Evolutionary conservation across 2,888 invertebrate genomes (phyloP), one percentile per base, ranked within the genome.

Genomic region (Sminthurinus aureus): DNA sequence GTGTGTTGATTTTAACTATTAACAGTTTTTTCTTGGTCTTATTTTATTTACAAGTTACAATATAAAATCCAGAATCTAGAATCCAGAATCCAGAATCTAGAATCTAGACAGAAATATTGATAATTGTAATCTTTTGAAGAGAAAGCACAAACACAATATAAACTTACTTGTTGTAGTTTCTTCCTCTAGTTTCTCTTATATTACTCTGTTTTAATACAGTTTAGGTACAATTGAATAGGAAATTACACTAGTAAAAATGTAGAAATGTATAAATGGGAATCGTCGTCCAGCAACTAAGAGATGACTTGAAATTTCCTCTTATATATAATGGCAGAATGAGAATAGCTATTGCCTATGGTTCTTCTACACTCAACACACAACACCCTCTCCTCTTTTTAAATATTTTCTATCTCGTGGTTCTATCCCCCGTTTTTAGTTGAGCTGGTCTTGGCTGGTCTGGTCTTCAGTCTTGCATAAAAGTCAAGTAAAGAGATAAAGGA

Each of bases 231-330:
- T 78, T 58, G 78, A 22, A 64, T 78, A n/a, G n/a, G n/a, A n/a
- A n/a, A n/a, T 26, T 64, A 9, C 64, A 78, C n/a, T n/a, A n/a
- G n/a, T n/a, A n/a, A n/a, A n/a, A 78, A 64, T 78, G 78, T 78
- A 58, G 78, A 78, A 78, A 78, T 78, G 78, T 78, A 58, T 64
- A 78, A 78, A 78, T 78, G 78, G 78, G 78, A 78, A 66, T 78
- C 64, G 64, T 58, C 78, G 78, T 26, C 78, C 78, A 78, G 64
- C 78, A 64, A 78, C 78, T 22, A 58, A 58, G 26, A 64, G 66
- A 12, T 64, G n/a, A 64, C 64, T 64, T 64, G 58, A 78, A 78
- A 78, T 78, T 66, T 78, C 64, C 78, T 78, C 58, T 58, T 58
- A 38, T 38, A 38, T 58, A 18, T 58, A 58, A 58, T 58, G 58